Evolutionary conservation across 92 coral and sea anemone genomes (phyloP).

Genomic region (Bergia sp.): DNA sequence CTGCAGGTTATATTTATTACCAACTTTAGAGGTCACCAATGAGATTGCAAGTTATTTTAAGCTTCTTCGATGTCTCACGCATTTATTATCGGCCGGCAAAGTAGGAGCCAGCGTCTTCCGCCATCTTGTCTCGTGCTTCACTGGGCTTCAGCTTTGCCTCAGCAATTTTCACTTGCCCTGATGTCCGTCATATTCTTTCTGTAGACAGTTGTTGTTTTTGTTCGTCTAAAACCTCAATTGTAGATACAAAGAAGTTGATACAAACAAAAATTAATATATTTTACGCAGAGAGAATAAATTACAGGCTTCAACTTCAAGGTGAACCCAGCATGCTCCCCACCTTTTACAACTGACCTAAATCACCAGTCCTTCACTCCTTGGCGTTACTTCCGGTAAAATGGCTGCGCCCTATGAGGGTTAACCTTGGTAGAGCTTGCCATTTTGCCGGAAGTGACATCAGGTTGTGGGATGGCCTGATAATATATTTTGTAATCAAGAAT

Average conservation of each 20-base stretch:
- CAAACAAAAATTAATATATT: constrained; percentile 18
- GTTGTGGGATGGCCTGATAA: too few species aligned
- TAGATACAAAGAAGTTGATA: constrained; percentile 23
- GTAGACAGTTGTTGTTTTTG: not conserved
- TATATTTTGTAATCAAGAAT: too few species aligned
- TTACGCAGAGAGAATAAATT: constrained; percentile 21
- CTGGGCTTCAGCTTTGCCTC: not conserved
- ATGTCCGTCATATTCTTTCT: constrained; percentile 2
- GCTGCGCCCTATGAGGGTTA: not conserved
- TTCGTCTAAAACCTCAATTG: not conserved
- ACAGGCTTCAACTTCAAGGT: constrained; percentile 18
- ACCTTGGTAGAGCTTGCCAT: too few species aligned
- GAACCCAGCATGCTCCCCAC: not conserved
- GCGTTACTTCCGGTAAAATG: constrained; percentile 19
- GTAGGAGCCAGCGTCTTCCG: constrained; percentile 4
- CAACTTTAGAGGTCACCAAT: constrained; percentile 1
- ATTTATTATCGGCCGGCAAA: constrained; percentile 10
- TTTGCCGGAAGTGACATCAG: too few species aligned
- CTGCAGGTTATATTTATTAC: constrained; percentile 3
- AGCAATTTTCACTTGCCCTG: constrained; percentile 11
- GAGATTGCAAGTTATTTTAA: constrained; percentile 1
- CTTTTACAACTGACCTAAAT: not conserved
- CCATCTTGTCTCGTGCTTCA: constrained; percentile 1
- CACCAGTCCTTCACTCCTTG: not conserved
- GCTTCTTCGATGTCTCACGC: not conserved